A percentile compares a stretch with the other conserved stretches of the same genome.
Conservation (phyloP, 2,888 invertebrate genomes). For the Parascotia fuliginaria region DNA sequence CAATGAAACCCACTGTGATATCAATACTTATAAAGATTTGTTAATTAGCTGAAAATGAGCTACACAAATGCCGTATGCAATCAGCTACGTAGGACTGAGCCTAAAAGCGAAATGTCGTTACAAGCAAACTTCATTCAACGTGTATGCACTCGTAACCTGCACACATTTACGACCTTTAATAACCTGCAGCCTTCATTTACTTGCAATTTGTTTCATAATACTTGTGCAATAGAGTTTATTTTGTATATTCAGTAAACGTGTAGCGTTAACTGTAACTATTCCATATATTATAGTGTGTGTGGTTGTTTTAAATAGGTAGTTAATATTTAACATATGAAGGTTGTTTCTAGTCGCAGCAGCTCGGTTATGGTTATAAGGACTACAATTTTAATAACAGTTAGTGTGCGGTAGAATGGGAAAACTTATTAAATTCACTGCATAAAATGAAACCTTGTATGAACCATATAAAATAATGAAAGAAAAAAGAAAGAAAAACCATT, state of each 20-base stretch:
- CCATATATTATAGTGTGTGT: background rate
- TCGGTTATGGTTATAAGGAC: too few species aligned
- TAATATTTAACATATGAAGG: background rate
- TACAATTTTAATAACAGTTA: too few species aligned
- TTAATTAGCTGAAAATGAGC: too few species aligned
- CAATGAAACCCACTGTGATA: too few species aligned
- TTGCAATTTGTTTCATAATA: conserved; percentile 5
- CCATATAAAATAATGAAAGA: too few species aligned
- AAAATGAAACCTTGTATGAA: too few species aligned
- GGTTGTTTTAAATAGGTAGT: background rate
- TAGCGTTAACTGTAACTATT: background rate
- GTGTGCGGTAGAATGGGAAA: too few species aligned
- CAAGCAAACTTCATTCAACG: conserved; percentile 19
- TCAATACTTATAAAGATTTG: too few species aligned
- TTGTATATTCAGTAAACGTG: background rate
- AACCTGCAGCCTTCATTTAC: background rate
- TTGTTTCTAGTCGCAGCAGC: too few species aligned
- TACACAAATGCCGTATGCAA: too few species aligned
- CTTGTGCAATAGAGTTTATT: background rate
- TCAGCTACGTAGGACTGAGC: background rate
- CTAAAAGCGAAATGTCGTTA: conserved; percentile 16
- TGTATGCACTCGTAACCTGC: conserved; percentile 20
- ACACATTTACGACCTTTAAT: conserved; percentile 12
- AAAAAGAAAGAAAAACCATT: too few species aligned
- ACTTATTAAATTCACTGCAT: too few species aligned